phyloP scores from a whole-genome alignment of 2,113 vertebrate species.

The Pongo pygmaeus region DNA sequence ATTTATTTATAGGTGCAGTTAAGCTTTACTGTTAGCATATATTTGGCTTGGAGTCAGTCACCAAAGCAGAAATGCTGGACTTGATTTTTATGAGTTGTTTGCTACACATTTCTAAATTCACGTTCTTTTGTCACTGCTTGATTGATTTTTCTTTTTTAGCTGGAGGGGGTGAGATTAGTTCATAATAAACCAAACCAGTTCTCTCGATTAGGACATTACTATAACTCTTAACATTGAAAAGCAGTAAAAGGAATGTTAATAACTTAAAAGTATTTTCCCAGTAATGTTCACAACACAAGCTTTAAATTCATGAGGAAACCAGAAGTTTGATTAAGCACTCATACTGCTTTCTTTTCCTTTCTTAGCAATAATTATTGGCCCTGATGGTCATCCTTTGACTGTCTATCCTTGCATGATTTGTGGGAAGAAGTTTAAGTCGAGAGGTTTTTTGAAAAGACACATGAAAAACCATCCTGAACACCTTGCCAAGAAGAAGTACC shows the following conservation, averaged over 20 bases:
- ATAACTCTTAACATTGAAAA: background rate
- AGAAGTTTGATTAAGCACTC: background rate
- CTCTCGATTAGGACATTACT: background rate
- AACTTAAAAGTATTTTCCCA: background rate
- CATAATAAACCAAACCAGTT: background rate
- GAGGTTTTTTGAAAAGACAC: slow-evolving; percentile 95
- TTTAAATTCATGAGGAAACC: background rate
- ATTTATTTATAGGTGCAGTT: background rate
- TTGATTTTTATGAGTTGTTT: background rate
- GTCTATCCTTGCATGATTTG: slow-evolving; percentile 97
- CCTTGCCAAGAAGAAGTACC: slow-evolving; percentile 95
- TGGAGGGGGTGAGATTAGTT: background rate
- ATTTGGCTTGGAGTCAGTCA: background rate
- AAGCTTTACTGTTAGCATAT: background rate
- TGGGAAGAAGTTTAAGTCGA: slow-evolving; percentile 96
- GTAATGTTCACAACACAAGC: background rate
- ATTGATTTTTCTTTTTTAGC: background rate
- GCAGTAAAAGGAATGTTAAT: background rate
- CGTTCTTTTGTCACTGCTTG: background rate
- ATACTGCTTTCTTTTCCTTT: background rate
- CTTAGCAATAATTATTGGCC: slow-evolving; percentile 95
- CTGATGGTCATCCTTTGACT: slow-evolving; percentile 94
- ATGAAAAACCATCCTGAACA: slow-evolving; percentile 96
- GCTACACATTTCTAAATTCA: background rate
- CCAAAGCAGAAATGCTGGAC: background rate